phyloP scores from a whole-genome alignment of 2,113 vertebrate species.

The Oxygymnocypris stewartii region DNA sequence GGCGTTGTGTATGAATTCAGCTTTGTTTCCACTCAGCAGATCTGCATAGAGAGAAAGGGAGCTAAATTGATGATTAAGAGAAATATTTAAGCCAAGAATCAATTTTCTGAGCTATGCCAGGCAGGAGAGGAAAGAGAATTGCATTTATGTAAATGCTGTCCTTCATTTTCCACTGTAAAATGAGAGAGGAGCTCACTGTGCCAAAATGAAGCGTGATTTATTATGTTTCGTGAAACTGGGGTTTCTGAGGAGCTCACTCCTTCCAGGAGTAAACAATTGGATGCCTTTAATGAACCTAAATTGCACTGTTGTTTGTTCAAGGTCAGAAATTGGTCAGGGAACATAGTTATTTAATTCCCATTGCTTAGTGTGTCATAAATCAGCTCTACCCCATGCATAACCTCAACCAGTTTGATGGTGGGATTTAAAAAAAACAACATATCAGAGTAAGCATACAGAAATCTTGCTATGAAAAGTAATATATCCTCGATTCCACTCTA shows the following conservation, averaged over 20 bases:
- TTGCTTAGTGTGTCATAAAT: slow-evolving; percentile 39
- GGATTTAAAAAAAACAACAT: neutral
- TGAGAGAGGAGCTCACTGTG: neutral
- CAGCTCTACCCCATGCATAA: neutral
- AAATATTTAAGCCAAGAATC: neutral
- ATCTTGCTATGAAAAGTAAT: neutral
- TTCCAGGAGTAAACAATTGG: slow-evolving; percentile 11
- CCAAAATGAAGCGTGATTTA: slow-evolving; percentile 31
- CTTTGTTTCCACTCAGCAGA: neutral
- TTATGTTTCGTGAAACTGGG: neutral
- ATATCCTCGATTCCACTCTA: neutral
- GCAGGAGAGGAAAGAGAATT: neutral
- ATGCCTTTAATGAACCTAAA: slow-evolving; percentile 20
- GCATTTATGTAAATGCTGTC: slow-evolving; percentile 4
- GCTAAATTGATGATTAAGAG: neutral
- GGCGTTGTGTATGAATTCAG: neutral
- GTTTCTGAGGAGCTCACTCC: slow-evolving; percentile 23
- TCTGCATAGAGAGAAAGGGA: neutral
- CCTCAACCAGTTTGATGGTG: neutral
- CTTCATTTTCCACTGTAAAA: slow-evolving; percentile 5
- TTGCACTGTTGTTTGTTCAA: slow-evolving; percentile 41
- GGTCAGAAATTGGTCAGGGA: slow-evolving; percentile 44
- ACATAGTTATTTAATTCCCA: slow-evolving; percentile 40
- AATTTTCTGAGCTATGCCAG: neutral
- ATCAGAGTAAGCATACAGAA: neutral